Evolutionary conservation across 2,888 invertebrate species (phyloP), one percentile per base, ranked within the genome.

Genomic region (Drosophila longiperda): DNA sequence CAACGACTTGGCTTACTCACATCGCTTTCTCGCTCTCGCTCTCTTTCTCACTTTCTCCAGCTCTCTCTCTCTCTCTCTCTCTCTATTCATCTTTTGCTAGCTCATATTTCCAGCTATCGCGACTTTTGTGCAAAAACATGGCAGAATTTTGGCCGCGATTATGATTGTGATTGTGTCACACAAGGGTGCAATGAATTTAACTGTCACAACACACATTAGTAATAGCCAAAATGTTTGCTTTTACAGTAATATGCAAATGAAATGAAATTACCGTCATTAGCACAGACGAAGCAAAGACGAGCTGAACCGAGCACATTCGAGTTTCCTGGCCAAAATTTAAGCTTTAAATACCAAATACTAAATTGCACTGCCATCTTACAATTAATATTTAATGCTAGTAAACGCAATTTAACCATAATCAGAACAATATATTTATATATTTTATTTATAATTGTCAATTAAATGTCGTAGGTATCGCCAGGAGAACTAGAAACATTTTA

Each of bases 211-310:
- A 34, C 40, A 54, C 74, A 74, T 60, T 60, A 49, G 42, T 49
- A 49, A 57, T 64, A 58, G 69, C 61, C 55, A 74, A 74, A 74
- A 67, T 59, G n/a, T n/a, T 52, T 26, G 33, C n/a, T 12, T 33
- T 40, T 26, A 23, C 33, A 50, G 33, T 40, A 15, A 32, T 40
- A 15, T 20, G 29, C 29, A 54, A 54, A 54, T 26, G 20, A 57
- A 64, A 75, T 75, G 42, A 29, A 61, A 74, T 45, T 38, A 29
- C 63, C 50, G 55, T 75, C 57, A 60, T 69, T 74, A 69, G 20
- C 66, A 23, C 8, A 9, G 20, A 7, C 38, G 17, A 54, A 42
- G 23, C 50, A 23, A 3, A 36, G 15, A 2, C 20, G 12, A 20
- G 45, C 42, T 20, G 20, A 42, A 6, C 23, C 23, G 3, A 7